phyloP scores from a whole-genome alignment of 2,113 vertebrate genomes.

The Camelus dromedarius region DNA sequence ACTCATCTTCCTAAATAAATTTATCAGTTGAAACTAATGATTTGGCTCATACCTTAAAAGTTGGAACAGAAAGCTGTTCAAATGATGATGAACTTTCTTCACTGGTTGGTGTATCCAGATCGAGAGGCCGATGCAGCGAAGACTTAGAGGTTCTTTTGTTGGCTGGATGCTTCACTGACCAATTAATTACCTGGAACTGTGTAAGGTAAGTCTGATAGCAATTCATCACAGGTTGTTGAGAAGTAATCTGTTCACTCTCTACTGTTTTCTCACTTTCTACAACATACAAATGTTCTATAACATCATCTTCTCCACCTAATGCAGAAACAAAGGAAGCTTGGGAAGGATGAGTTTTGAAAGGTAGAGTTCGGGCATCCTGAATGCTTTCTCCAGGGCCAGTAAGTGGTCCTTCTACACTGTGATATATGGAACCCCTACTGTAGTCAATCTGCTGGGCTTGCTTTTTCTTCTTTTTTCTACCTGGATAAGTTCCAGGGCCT shows the following conservation, averaged over 20 bases:
- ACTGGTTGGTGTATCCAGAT: slow-evolving; percentile 97
- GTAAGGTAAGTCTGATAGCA: slow-evolving; percentile 97
- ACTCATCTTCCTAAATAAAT: slow-evolving; percentile 7
- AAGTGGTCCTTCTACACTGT: slow-evolving; percentile 97
- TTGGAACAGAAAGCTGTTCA: slow-evolving; percentile 95
- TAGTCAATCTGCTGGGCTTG: slow-evolving; percentile 93
- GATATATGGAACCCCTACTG: slow-evolving; percentile 96
- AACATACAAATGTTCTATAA: slow-evolving; percentile 87
- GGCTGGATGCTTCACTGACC: slow-evolving; percentile 96
- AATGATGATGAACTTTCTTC: slow-evolving; percentile 95
- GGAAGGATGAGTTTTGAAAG: slow-evolving; percentile 94
- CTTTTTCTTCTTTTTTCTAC: slow-evolving; percentile 95
- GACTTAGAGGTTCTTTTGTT: slow-evolving; percentile 99
- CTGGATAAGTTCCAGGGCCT: slow-evolving; percentile 97
- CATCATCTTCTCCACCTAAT: slow-evolving; percentile 95
- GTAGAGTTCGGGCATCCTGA: slow-evolving; percentile 91
- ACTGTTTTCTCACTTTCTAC: slow-evolving; percentile 91
- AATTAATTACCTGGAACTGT: slow-evolving; percentile 97
- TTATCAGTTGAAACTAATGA: not conserved
- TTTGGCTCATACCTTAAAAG: slow-evolving; percentile 92
- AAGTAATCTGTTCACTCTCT: slow-evolving; percentile 91
- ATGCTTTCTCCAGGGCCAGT: slow-evolving; percentile 90
- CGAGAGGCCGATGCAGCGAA: slow-evolving; percentile 96
- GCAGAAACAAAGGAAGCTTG: slow-evolving; percentile 98
- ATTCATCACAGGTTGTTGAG: slow-evolving; percentile 95